Evolutionary conservation across 2,888 invertebrate species (phyloP), one percentile per base, ranked within the genome.

Genomic region (Mesorhabditis spiculigera): DNA sequence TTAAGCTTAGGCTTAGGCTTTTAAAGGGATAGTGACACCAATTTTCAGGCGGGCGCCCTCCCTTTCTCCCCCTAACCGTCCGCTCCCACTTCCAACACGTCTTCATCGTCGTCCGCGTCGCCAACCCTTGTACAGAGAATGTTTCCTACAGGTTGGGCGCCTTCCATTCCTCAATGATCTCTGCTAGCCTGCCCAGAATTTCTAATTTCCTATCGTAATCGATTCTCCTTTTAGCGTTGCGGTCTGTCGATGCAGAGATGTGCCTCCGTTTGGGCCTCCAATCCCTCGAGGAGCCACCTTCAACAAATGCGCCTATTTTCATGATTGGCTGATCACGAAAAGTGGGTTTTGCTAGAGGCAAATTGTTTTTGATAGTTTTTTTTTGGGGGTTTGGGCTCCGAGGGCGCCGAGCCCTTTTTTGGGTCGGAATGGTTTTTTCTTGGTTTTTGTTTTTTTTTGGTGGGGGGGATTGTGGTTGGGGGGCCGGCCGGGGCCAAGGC

Each of bases 21-120:
- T 28, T 28, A 28, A 28, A 28, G 28, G 28, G 28, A 28, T 28
- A 3, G 28, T 28, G 28, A 28, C 28, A 28, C 28, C 28, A 1
- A 28, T 28, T 28, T 50, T 50, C 88, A 89, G 73, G 83, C 85
- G 8, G 84, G 82, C 43, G 86, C 95, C 42, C 90, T 91, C 70
- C 93, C 95, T 0, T 96, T 96, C 88, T 93, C 93, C 71, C 95
- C 68, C 91, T 93, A 85, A 92, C 93, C 83, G 94, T 96, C 81
- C 91, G 95, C 71, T 95, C 95, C 66, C 95, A 96, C 87, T 96
- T 96, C 88, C 96, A 96, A 87, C 96, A 96, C 87, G 95, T 96
- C 45, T 96, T 96, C 87, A 92, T 96, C 78, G 91, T 96, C 68
- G 93, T 96, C 6, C 90, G 92, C 82, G 94, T 91, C 4, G 90